Evolutionary conservation across 2,113 vertebrate genomes (phyloP).

Genomic region (Sceloporus undulatus): DNA sequence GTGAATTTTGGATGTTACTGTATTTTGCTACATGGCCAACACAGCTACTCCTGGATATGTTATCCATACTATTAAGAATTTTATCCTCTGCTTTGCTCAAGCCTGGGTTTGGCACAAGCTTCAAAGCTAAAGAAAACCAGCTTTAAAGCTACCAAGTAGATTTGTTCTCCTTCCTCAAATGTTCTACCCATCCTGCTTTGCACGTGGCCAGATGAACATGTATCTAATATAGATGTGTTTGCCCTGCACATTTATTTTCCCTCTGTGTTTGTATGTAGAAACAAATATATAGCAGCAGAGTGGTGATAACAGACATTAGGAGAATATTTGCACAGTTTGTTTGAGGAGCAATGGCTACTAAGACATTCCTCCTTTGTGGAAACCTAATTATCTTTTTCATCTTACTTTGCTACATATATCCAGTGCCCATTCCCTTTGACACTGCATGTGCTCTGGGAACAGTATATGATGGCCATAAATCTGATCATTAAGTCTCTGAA

Average conservation of each 20-base stretch:
- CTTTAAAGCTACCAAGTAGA: background rate
- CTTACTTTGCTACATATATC: conserved; percentile 14
- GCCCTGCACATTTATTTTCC: background rate
- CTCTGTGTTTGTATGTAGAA: background rate
- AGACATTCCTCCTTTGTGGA: too few relatives aligned
- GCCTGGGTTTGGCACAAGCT: background rate
- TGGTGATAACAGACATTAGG: background rate
- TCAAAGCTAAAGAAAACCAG: background rate
- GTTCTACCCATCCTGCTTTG: background rate
- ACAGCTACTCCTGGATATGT: too few relatives aligned
- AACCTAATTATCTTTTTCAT: background rate
- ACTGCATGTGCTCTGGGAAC: background rate
- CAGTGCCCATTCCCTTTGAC: conserved; percentile 36
- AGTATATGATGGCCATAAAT: conserved; percentile 41
- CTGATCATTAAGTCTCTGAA: conserved; percentile 27
- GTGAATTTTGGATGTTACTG: too few relatives aligned
- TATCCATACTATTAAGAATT: background rate
- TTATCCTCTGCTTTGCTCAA: background rate
- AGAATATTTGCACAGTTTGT: background rate
- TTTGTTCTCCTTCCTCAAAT: background rate
- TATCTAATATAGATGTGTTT: background rate
- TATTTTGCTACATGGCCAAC: too few relatives aligned
- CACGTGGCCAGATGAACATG: background rate
- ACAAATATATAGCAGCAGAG: background rate
- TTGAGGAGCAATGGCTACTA: background rate